phyloP scores from a whole-genome alignment of 2,797 vertebrate genomes.

The Falco rusticolus region DNA sequence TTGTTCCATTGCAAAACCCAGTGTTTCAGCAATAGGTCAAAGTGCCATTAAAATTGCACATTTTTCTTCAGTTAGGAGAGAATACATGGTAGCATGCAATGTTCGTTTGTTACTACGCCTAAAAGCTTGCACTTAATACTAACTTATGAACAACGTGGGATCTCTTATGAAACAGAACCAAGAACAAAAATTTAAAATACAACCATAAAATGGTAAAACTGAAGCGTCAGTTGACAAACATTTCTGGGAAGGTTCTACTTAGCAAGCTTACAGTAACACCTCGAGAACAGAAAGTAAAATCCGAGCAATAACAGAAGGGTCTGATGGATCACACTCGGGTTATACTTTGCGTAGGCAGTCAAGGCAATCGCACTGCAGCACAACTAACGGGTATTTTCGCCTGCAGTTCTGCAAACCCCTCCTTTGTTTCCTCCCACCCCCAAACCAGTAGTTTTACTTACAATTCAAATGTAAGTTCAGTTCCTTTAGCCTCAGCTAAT shows the following conservation, averaged over 20 bases:
- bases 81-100: background rate
- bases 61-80: constrained; percentile 6
- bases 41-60: constrained; percentile 62
- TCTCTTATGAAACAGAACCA: background rate
- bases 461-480: background rate
- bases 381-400: background rate
- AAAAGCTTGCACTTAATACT: background rate
- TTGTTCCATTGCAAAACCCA: constrained; percentile 49
- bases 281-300: background rate
- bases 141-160: background rate
- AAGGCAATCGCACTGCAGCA: background rate
- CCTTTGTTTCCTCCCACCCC: background rate
- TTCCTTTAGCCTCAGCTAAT: background rate
- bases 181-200: background rate
- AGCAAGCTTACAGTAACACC: background rate
- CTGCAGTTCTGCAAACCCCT: background rate
- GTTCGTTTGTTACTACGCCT: background rate
- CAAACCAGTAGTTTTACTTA: background rate
- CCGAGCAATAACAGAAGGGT: background rate
- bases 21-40: constrained; percentile 52
- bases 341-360: background rate
- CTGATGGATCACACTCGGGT: background rate
- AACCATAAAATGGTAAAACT: background rate
- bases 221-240: background rate
- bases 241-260: background rate